Evolutionary conservation across 1,140 invertebrate species (phyloP).

Genomic region (Aplysia californica): DNA sequence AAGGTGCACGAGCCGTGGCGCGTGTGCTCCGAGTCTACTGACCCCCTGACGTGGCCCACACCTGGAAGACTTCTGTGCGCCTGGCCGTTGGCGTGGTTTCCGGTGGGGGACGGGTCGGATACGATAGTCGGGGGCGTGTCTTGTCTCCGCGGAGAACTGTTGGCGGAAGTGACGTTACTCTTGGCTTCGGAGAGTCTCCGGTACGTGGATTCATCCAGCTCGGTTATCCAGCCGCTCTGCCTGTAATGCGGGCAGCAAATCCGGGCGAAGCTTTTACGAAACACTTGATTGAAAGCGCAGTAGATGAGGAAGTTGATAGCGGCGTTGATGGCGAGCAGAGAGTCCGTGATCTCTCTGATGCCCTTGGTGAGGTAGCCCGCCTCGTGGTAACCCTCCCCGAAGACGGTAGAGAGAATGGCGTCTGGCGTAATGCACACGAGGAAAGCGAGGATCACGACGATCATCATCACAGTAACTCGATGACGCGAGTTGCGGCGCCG

Average conservation of each 20-base stretch:
- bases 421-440: constrained; percentile 81
- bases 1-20: no score
- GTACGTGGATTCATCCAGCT: constrained; percentile 43
- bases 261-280: constrained; percentile 67
- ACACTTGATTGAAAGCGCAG: constrained; percentile 81
- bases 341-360: constrained; percentile 81
- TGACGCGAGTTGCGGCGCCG: constrained; percentile 44
- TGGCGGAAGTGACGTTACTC: constrained; percentile 2
- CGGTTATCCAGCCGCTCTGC: constrained; percentile 23
- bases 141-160: background rate
- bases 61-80: no score
- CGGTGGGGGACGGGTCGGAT: background rate
- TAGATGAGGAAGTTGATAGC: constrained; percentile 82
- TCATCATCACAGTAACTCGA: constrained; percentile 80
- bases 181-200: constrained; percentile 35
- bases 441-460: constrained; percentile 81
- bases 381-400: constrained; percentile 64
- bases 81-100: no score
- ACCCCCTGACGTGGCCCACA: no score
- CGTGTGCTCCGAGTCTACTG: no score
- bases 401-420: constrained; percentile 72
- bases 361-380: constrained; percentile 67
- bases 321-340: constrained; percentile 79
- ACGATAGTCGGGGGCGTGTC: background rate
- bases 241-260: constrained; percentile 40